Conservation (phyloP, 2,113 vertebrate species). For the Sturnira hondurensis region DNA sequence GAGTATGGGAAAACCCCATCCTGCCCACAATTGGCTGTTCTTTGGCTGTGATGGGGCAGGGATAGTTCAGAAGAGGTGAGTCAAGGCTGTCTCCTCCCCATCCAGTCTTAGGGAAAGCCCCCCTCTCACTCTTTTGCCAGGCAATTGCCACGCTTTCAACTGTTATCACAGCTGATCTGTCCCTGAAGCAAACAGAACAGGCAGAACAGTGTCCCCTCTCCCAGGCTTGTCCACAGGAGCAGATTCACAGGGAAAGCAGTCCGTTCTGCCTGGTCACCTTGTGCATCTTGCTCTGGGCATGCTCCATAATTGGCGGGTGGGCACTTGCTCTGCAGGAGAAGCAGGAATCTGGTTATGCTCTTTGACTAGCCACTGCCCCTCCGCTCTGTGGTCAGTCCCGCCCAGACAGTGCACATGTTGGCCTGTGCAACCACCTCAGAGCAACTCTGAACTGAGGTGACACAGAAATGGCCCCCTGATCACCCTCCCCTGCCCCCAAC, state of each 20-base stretch:
- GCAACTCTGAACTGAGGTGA: neutral
- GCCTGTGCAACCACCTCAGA: neutral
- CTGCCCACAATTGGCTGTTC: neutral
- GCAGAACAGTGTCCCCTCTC: neutral
- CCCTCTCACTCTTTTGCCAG: neutral
- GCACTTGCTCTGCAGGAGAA: neutral
- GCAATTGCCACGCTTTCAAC: neutral
- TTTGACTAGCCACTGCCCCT: neutral
- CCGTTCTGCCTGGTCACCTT: neutral
- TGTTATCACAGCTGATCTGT: slow-evolving; percentile 27
- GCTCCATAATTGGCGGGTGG: neutral
- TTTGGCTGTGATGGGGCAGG: neutral
- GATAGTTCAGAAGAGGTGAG: neutral
- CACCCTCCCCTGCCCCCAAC: neutral
- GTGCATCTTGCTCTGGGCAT: neutral
- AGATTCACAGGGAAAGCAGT: neutral
- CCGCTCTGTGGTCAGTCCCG: neutral
- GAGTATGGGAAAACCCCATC: neutral
- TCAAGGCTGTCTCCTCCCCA: neutral
- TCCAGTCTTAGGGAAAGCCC: neutral
- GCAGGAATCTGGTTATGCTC: neutral
- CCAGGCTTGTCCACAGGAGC: neutral
- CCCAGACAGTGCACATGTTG: too few species aligned
- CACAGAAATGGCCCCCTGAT: neutral
- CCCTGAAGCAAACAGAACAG: slow-evolving; percentile 8